Percentiles rank a stretch among this genome's conserved stretches.
Evolutionary conservation across 2,888 invertebrate species (phyloP).

Genomic region (Unio delphinus): DNA sequence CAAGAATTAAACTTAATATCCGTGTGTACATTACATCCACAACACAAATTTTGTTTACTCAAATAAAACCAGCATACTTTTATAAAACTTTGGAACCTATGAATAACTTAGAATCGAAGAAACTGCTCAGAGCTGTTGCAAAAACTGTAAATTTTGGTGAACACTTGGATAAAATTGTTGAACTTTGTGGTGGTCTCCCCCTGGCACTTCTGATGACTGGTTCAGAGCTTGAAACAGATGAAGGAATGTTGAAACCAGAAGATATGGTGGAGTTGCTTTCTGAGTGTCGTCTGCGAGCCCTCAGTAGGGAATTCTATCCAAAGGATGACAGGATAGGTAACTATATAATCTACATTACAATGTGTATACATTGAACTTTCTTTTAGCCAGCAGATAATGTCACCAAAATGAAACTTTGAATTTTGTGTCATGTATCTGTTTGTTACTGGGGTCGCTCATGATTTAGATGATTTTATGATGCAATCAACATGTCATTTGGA

Average conservation of each 20-base stretch:
- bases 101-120: conserved; percentile 7
- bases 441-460: too few species aligned
- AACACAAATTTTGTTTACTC: not conserved
- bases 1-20: conserved; percentile 1
- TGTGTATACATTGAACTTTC: too few species aligned
- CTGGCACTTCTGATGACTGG: conserved; percentile 23
- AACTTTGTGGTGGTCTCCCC: conserved; percentile 25
- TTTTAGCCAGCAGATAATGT: too few species aligned
- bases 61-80: not conserved
- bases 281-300: conserved; percentile 19
- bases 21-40: conserved; percentile 24
- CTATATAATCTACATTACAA: not conserved
- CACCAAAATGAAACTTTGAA: too few species aligned
- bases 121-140: conserved; percentile 12
- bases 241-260: conserved; percentile 11
- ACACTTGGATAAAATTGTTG: conserved; percentile 17
- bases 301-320: conserved; percentile 23
- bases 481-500: too few species aligned
- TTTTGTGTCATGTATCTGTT: too few species aligned
- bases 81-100: conserved; percentile 7
- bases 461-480: too few species aligned
- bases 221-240: conserved; percentile 21
- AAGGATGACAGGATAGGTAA: conserved; percentile 26
- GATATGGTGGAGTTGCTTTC: conserved; percentile 22
- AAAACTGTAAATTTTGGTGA: conserved; percentile 15